Evolutionary conservation across 2,888 invertebrate genomes (phyloP).

Genomic region (Sinopyrophorus schimmeli): DNA sequence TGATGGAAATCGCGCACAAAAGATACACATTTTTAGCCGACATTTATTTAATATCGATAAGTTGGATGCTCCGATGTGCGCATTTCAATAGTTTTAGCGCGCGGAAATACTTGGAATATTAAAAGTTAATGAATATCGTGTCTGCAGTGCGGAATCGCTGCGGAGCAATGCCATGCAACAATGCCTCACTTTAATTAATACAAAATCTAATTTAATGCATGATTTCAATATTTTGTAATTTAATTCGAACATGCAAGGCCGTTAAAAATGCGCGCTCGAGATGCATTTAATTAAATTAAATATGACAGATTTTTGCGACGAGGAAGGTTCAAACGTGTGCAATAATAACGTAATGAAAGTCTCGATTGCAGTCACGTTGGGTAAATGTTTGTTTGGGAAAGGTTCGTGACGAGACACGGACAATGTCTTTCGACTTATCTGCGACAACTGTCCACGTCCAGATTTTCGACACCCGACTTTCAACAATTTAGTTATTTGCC

Average conservation of each 20-base stretch:
- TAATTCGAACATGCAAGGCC: constrained; percentile 3
- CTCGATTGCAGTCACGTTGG: constrained; percentile 25
- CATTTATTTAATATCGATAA: no score
- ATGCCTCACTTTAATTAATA: constrained; percentile 19
- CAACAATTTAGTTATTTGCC: no score
- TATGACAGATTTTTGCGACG: constrained; percentile 2
- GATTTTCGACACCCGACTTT: no score
- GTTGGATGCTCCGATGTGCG: no score
- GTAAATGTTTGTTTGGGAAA: constrained; percentile 22
- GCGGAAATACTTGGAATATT: no score
- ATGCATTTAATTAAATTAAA: constrained; percentile 8
- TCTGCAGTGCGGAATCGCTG: constrained; percentile 1
- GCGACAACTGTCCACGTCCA: constrained; percentile 5
- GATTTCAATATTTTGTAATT: constrained; percentile 27
- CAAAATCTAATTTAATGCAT: constrained; percentile 26
- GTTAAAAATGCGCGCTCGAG: constrained; percentile 6
- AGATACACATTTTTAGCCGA: no score
- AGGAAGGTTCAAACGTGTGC: constrained; percentile 4
- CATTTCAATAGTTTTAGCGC: no score
- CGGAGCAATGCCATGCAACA: constrained; percentile 1
- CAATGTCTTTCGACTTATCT: constrained; percentile 9
- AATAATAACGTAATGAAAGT: constrained; percentile 15
- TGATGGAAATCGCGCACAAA: no score
- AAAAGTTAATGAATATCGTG: no score
- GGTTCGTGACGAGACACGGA: constrained; percentile 18